Evolutionary conservation across 2,888 invertebrate species (phyloP).

Genomic region (Tetrapedia diversipes): DNA sequence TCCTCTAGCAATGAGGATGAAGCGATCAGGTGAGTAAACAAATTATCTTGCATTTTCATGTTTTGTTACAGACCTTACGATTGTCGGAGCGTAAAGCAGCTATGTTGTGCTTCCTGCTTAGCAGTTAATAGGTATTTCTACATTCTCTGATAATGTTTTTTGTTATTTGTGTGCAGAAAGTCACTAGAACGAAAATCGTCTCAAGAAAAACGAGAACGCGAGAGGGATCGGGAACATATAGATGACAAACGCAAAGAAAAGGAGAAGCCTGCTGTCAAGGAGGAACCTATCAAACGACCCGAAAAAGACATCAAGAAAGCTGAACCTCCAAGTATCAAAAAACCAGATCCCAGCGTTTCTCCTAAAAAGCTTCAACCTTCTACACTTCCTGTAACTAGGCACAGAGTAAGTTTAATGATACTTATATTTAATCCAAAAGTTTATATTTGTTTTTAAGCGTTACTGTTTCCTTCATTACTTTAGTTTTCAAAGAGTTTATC

Average conservation of each 20-base stretch:
- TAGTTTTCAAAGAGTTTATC: slow-evolving; percentile 90
- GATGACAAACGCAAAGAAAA: slow-evolving; percentile 75
- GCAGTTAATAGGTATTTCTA: slow-evolving; percentile 16
- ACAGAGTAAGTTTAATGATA: slow-evolving; percentile 72
- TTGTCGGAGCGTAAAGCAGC: slow-evolving; percentile 58
- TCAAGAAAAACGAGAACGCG: slow-evolving; percentile 74
- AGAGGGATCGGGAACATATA: slow-evolving; percentile 63
- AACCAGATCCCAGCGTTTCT: slow-evolving; percentile 76
- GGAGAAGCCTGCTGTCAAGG: slow-evolving; percentile 73
- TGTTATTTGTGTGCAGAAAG: slow-evolving; percentile 71
- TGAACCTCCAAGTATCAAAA: slow-evolving; percentile 71
- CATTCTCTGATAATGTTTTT: slow-evolving; percentile 20
- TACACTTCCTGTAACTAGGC: slow-evolving; percentile 72
- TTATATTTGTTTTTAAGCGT: slow-evolving; percentile 15
- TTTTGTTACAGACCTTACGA: slow-evolving; percentile 62
- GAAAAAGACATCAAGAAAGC: slow-evolving; percentile 76
- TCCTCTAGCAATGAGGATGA: slow-evolving; percentile 81
- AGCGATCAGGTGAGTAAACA: slow-evolving; percentile 75
- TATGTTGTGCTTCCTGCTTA: slow-evolving; percentile 56
- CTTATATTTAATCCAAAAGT: slow-evolving; percentile 2
- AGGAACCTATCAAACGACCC: slow-evolving; percentile 75
- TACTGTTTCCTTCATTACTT: slow-evolving; percentile 27
- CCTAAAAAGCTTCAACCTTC: slow-evolving; percentile 77
- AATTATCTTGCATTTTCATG: slow-evolving; percentile 25
- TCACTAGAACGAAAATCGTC: slow-evolving; percentile 73